Percentiles rank a stretch among this genome's conserved stretches.
Evolutionary conservation across 1,140 invertebrate genomes (phyloP).

Genomic region (Drosophila truncata): DNA sequence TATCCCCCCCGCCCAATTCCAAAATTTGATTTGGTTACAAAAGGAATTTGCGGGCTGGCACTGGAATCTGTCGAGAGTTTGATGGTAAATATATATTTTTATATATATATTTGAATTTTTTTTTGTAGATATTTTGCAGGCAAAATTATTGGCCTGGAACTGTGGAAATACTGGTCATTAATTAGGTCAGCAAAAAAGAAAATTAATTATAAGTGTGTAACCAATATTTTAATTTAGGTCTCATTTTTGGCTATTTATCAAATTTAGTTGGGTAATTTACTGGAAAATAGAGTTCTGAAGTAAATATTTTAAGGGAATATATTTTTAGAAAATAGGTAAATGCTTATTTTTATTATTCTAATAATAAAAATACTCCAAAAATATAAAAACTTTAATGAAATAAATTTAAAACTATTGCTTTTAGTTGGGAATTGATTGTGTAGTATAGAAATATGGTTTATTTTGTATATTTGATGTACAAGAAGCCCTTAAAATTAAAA

Average conservation of each 20-base stretch:
- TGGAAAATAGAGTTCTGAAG: background rate
- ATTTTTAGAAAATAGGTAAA: too few relatives aligned
- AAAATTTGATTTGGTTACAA: conserved; percentile 51
- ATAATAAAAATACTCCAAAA: too few relatives aligned
- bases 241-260: background rate
- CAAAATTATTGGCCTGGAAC: conserved; percentile 12
- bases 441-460: background rate
- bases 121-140: background rate
- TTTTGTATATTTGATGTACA: background rate
- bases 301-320: background rate
- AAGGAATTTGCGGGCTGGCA: conserved; percentile 30
- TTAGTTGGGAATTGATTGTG: background rate
- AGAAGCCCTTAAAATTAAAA: too few relatives aligned
- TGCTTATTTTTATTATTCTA: too few relatives aligned
- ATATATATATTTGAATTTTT: background rate
- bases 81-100: conserved; percentile 19
- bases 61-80: conserved; percentile 16
- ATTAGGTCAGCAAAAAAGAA: conserved; percentile 1
- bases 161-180: background rate
- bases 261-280: background rate
- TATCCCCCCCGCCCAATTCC: conserved; percentile 4
- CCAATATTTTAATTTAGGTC: background rate
- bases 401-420: background rate
- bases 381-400: background rate
- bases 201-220: background rate